Base-by-base conservation (phyloP, 2,888 invertebrate genomes). In the Griposia aprilina region DNA sequence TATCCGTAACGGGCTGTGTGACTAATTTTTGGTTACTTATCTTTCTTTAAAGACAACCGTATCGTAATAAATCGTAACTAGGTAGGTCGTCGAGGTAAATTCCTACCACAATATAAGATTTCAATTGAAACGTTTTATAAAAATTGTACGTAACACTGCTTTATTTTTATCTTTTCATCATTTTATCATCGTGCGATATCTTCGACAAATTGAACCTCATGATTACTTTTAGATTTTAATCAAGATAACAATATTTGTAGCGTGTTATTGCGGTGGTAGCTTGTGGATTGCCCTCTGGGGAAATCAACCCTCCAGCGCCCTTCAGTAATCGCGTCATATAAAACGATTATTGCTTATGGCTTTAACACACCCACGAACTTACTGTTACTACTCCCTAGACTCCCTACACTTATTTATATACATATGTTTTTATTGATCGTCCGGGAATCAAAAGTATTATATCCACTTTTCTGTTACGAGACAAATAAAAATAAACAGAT, bases 141-240 rank as follows among this genome's bases (percentile, higher is more conserved):
- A 68, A 11, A 41, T 23, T 36, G 5, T 74, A 26, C 23, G 48
- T 20, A 48, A 74, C 59, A 52, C 15, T 63, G 71, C 36, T 59
- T 26, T 66, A 26, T 26, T 82, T 81, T 72, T 68, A 83, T 83
- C 63, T 67, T 55, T 60, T 68, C 48, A 57, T 81, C 15, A 57
- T 55, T 73, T 89, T 87, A 82, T 57, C 50, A 70, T 30, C 30
- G 15, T 52, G n/a, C 45, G 20, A 78, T 88, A 84, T 88, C 79
- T 76, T 84, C 73, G 67, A 81, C 83, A 89, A 92, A 91, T 88
- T 87, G 77, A 82, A 80, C 73, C 82, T 63, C 90, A 89, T 90
- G 90, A 91, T 92, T 92, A 86, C 90, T 89, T 91, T 87, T 84
- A 93, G 94, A 95, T 96, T 94, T 91, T 91, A 94, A 95, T 94